Conservation (phyloP, 2,797 vertebrate species). For the Sebastes dallii region DNA sequence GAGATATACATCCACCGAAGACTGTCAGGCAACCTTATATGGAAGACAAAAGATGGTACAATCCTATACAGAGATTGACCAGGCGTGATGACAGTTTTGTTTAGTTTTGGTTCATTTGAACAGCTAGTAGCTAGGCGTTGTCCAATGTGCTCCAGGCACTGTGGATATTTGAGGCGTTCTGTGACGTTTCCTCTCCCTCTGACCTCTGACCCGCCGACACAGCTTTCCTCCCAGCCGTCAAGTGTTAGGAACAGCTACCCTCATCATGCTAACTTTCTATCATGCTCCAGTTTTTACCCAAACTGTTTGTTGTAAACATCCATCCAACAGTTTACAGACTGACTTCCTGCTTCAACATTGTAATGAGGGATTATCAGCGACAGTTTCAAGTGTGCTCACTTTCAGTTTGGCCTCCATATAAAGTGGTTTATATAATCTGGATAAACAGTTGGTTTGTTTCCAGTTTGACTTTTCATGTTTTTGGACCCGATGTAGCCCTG, state of each 20-base stretch:
- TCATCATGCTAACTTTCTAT: no score
- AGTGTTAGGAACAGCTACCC: no score
- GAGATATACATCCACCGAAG: not conserved
- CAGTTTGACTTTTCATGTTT: not conserved
- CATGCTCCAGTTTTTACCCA: no score
- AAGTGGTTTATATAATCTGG: not conserved
- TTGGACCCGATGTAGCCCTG: fast-evolving
- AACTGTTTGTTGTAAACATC: not conserved
- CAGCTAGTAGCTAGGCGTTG: no score
- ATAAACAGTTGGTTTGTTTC: not conserved
- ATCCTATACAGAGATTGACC: not conserved
- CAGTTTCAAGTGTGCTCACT: not conserved
- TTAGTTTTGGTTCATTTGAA: no score
- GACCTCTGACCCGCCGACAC: no score
- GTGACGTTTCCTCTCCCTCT: no score
- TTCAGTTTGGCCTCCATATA: not conserved
- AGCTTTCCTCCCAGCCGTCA: no score
- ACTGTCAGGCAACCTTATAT: not conserved
- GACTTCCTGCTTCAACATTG: not conserved
- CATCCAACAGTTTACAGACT: not conserved
- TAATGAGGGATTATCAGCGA: not conserved
- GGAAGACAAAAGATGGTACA: not conserved
- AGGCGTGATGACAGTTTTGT: no score
- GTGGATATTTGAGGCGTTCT: no score
- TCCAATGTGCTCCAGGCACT: no score